Conservation (phyloP, 92 coral and sea anemone species). For the Isaurus tuberculatus region DNA sequence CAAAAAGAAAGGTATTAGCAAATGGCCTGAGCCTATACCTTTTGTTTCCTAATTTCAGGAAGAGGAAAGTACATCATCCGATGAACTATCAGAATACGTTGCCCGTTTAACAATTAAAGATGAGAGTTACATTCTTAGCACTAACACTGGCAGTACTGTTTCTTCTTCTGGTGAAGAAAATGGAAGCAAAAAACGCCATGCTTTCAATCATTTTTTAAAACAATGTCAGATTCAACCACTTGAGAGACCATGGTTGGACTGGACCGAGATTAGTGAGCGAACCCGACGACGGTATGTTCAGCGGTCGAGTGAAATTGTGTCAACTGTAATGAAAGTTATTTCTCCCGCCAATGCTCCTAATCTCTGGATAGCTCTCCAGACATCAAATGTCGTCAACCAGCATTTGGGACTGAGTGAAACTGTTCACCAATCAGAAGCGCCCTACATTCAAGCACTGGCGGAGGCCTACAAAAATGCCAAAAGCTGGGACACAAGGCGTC, state of each 20-base stretch:
- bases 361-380: conserved; percentile 50
- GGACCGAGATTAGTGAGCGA: conserved; percentile 59
- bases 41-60: conserved; percentile 20
- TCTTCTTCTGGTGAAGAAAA: conserved; percentile 52
- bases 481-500: conserved; percentile 17
- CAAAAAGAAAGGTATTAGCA: neutral
- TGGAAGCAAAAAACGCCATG: neutral
- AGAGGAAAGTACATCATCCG: conserved; percentile 38
- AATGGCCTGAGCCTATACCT: neutral
- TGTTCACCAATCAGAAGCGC: conserved; percentile 40
- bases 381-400: conserved; percentile 33
- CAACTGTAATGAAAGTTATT: conserved; percentile 52
- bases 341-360: conserved; percentile 54
- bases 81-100: conserved; percentile 31
- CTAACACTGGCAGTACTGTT: conserved; percentile 51
- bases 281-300: conserved; percentile 46
- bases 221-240: conserved; percentile 48
- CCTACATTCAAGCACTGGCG: conserved; percentile 20
- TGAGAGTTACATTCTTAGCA: conserved; percentile 39
- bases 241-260: conserved; percentile 54
- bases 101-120: conserved; percentile 26
- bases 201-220: conserved; percentile 45
- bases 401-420: conserved; percentile 26
- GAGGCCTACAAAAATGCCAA: conserved; percentile 5
- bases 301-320: conserved; percentile 50